phyloP scores from a whole-genome alignment of 2,797 vertebrate genomes.

The Heliangelus exortis region DNA sequence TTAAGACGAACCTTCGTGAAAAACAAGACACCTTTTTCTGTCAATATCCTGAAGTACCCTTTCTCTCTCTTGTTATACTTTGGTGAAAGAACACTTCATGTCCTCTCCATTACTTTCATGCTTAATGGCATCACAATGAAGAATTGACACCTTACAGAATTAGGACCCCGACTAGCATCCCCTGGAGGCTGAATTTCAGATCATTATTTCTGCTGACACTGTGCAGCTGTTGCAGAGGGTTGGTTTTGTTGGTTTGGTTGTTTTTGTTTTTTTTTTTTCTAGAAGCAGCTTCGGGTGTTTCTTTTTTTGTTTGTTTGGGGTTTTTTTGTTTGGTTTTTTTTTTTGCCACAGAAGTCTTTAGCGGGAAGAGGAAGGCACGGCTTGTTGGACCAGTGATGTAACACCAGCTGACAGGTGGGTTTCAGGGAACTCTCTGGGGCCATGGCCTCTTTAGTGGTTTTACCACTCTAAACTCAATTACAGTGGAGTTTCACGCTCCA shows the following conservation, averaged over 20 bases:
- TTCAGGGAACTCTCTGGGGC: slow-evolving; percentile 91
- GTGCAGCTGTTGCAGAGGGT: slow-evolving; percentile 81
- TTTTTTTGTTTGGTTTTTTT: slow-evolving; percentile 1
- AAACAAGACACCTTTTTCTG: slow-evolving; percentile 15
- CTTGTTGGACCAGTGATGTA: slow-evolving; percentile 89
- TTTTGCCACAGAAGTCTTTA: slow-evolving; percentile 75
- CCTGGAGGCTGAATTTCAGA: slow-evolving; percentile 80
- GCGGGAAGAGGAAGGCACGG: slow-evolving; percentile 71
- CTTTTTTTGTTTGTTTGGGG: neutral
- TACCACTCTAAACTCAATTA: slow-evolving; percentile 87
- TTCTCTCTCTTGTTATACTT: neutral
- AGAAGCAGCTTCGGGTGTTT: slow-evolving; percentile 66
- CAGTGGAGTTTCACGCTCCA: slow-evolving; percentile 82
- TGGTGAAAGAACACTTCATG: slow-evolving; percentile 48
- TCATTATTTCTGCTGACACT: slow-evolving; percentile 84
- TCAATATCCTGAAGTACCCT: neutral
- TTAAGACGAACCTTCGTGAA: neutral
- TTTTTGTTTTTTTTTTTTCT: neutral
- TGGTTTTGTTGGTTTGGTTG: too few relatives aligned
- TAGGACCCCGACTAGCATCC: slow-evolving; percentile 65
- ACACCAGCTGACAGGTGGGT: slow-evolving; percentile 95
- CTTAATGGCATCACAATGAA: slow-evolving; percentile 59
- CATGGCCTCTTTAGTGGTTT: slow-evolving; percentile 84
- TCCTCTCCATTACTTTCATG: slow-evolving; percentile 67
- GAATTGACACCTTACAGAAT: slow-evolving; percentile 69